Base-by-base conservation (phyloP, 2,797 vertebrate species). In the Cyprinella venusta region DNA sequence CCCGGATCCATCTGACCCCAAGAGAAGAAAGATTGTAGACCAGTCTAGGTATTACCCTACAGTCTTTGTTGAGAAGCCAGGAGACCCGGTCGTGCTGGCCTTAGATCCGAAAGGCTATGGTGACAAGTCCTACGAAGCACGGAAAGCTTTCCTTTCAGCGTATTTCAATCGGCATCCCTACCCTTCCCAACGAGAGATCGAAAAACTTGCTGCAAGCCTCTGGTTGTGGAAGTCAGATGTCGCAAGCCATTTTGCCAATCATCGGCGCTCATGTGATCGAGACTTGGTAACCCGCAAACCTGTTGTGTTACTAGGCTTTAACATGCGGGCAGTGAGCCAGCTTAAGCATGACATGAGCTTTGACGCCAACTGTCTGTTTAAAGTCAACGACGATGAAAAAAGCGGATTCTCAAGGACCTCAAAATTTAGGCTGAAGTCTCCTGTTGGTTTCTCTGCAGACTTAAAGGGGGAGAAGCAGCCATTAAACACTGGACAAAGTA, bases 151-250 rank as follows among this genome's bases (percentile, higher is more conserved):
- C 91, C 95, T 99, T 65, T 97, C 97, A 0, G 92, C 96, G 9
- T 99, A 99, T 86, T 99, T 99, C 90, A 98, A 98, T 91, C 94
- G 92, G 52, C 95, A 96, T 79, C 98, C 98, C 0, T 99, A 99
- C 87, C 96, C 96, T 24, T 95, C 93, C 71, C 90, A 94, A 82
- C 93, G 95, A 59, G 98, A 99, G 89, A 96, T 98, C 9, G 97
- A 98, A 80, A 98, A 97, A 91, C 92, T 99, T 70, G 97, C 98
- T 0, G 95, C 96, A 70, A 97, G 95, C 81, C 90, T 99, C 78
- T 98, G 97, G 97, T 92, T 99, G 19, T 99, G 98, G 98, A 99
- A 98, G 79, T 97, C 97, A 0, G 98, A 99, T 86, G 97, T 99
- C 8, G 92, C 97, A 0, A 96, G 94, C 88, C 97, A 99, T 89